These are phyloP conservation scores for Drosophila buzzatii DNA, from an alignment of 2,888 invertebrate genomes.

Conservation along the genomic window DNA sequence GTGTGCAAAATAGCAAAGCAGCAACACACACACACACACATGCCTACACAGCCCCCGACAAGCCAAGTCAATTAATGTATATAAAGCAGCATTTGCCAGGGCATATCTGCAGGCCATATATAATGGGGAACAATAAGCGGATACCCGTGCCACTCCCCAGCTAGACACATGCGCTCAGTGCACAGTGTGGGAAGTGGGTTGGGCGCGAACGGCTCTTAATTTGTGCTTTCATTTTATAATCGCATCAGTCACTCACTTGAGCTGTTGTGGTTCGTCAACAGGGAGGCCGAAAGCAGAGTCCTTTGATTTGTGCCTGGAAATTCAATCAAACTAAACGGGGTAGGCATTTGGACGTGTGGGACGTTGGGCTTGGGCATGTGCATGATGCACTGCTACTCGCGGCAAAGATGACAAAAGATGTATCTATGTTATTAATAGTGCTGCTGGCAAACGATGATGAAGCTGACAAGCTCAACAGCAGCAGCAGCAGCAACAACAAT, in stretches of 20 bases:
- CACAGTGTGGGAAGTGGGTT: background rate
- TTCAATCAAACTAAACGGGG: conserved; percentile 55
- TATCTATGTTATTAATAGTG: conserved; percentile 79
- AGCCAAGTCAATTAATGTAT: conserved; percentile 52
- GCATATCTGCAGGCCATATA: conserved; percentile 21
- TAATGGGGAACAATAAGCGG: background rate
- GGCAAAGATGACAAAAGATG: conserved; percentile 68
- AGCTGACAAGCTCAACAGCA: conserved; percentile 36
- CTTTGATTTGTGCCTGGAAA: conserved; percentile 54
- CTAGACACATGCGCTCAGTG: background rate
- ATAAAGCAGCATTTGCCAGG: conserved; percentile 8
- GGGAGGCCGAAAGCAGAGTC: conserved; percentile 20
- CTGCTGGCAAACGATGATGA: conserved; percentile 72
- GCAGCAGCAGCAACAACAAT: background rate
- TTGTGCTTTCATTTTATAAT: conserved; percentile 67
- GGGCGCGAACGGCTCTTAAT: conserved; percentile 49
- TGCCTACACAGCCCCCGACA: background rate
- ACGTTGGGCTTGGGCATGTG: conserved; percentile 4
- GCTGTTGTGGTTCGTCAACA: conserved; percentile 58
- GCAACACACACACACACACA: conserved; percentile 6
- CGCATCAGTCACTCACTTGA: conserved; percentile 61
- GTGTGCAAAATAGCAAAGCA: conserved; percentile 44
- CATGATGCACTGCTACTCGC: conserved; percentile 22
- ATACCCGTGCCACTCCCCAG: too few species aligned
- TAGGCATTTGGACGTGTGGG: background rate